Percentiles rank a stretch among this genome's conserved stretches.
Conservation (phyloP, 2,888 invertebrate species). For the Automeris io region DNA sequence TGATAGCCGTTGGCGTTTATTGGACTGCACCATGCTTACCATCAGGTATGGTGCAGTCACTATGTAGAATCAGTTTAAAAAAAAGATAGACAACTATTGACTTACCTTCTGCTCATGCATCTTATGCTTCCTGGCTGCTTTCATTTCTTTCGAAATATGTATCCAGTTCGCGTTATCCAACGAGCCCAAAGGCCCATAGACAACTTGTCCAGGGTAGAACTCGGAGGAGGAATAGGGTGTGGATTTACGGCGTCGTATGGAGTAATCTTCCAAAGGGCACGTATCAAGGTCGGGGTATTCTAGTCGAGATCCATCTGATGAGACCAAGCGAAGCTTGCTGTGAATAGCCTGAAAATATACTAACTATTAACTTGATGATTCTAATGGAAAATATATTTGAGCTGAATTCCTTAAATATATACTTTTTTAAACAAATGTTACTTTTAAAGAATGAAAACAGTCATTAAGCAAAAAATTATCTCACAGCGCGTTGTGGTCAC, state of each 20-base stretch:
- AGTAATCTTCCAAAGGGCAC: constrained; percentile 83
- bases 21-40: too few species aligned
- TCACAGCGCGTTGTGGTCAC: too few species aligned
- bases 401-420: too few species aligned
- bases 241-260: constrained; percentile 79
- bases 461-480: too few species aligned
- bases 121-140: constrained; percentile 77
- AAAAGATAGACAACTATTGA: too few species aligned
- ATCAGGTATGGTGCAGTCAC: too few species aligned
- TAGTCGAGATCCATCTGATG: constrained; percentile 80
- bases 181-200: constrained; percentile 84
- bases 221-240: constrained; percentile 67
- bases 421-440: too few species aligned
- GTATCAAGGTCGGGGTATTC: constrained; percentile 82
- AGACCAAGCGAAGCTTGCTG: constrained; percentile 80
- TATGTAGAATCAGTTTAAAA: too few species aligned
- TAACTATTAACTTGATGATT: background rate
- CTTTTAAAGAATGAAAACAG: too few species aligned
- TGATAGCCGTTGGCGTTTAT: too few species aligned
- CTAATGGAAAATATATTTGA: too few species aligned
- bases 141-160: constrained; percentile 85
- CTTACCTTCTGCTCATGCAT: constrained; percentile 74
- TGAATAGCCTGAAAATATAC: constrained; percentile 69
- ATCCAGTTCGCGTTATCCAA: constrained; percentile 90
- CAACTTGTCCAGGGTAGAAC: constrained; percentile 73